Evolutionary conservation across 2,113 vertebrate genomes (phyloP).

Genomic region (Cyrtonyx montezumae): DNA sequence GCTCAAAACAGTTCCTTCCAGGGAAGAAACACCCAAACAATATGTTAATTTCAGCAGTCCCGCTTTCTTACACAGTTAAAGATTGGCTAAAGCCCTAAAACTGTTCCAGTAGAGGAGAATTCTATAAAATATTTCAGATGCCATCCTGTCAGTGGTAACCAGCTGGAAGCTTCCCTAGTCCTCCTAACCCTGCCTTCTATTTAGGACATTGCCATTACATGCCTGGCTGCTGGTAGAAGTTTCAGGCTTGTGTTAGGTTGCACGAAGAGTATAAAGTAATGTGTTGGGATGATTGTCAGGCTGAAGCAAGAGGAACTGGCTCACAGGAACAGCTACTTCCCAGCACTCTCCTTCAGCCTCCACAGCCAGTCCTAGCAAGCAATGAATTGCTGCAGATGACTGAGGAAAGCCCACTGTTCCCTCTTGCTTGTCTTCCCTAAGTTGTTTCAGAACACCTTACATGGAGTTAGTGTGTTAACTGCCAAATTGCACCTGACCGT

Average conservation of each 20-base stretch:
- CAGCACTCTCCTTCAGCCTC: background rate
- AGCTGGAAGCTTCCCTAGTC: background rate
- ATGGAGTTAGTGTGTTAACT: background rate
- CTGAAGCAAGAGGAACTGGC: background rate
- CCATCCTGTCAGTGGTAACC: background rate
- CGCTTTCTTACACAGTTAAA: background rate
- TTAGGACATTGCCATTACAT: background rate
- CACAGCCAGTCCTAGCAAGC: rapidly evolving
- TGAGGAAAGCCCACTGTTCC: background rate
- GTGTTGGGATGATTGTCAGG: background rate
- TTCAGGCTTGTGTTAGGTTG: background rate
- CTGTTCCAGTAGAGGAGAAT: background rate
- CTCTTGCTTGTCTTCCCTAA: background rate
- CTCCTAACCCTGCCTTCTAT: background rate
- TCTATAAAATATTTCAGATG: background rate
- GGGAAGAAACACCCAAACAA: background rate
- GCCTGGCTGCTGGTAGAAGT: background rate
- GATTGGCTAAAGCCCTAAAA: background rate
- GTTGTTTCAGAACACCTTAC: rapidly evolving
- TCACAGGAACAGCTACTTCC: background rate
- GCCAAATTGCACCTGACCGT: background rate
- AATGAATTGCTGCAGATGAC: background rate
- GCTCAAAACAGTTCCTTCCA: background rate
- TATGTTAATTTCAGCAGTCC: rapidly evolving
- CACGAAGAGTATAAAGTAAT: rapidly evolving